A percentile compares a stretch with the other conserved stretches of the same genome.
phyloP scores from a whole-genome alignment of 2,888 invertebrate species.

The Cataglyphis cursor region DNA sequence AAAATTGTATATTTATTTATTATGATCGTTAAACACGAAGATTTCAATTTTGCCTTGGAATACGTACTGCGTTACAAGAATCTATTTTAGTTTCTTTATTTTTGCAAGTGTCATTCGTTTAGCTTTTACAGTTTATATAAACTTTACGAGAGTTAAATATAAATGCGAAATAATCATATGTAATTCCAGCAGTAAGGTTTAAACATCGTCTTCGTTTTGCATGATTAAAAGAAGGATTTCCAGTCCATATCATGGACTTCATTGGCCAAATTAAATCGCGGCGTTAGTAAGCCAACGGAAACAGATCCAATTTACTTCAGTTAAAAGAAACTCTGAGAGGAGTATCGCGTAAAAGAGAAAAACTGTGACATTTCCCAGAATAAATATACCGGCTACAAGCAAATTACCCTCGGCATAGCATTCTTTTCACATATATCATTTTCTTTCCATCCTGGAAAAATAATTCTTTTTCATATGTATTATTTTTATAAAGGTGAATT shows the following conservation, averaged over 20 bases:
- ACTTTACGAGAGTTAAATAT: not conserved
- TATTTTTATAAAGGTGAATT: constrained; percentile 19
- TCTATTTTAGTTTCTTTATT: not conserved
- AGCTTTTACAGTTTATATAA: not conserved
- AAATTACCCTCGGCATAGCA: constrained; percentile 29
- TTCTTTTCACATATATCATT: not conserved
- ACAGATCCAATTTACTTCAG: constrained; percentile 49
- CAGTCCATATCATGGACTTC: constrained; percentile 8
- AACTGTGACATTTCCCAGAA: constrained; percentile 45
- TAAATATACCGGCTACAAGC: constrained; percentile 39
- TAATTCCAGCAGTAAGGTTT: constrained; percentile 2
- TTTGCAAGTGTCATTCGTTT: not conserved
- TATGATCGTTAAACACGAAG: not conserved
- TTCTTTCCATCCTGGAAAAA: not conserved
- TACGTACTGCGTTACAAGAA: not conserved
- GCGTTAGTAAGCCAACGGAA: constrained; percentile 30
- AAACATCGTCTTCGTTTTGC: not conserved
- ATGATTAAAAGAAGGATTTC: constrained; percentile 26
- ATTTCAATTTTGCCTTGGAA: not conserved
- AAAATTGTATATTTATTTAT: constrained; percentile 2
- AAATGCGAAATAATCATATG: constrained; percentile 7
- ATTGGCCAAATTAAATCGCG: constrained; percentile 42
- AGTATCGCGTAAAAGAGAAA: not conserved
- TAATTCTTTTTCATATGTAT: constrained; percentile 3
- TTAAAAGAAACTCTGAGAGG: constrained; percentile 34